A percentile compares a stretch with the other conserved stretches of the same genome.
Evolutionary conservation across 2,797 vertebrate species (phyloP).

Genomic region (Pangasius mekongensis): DNA sequence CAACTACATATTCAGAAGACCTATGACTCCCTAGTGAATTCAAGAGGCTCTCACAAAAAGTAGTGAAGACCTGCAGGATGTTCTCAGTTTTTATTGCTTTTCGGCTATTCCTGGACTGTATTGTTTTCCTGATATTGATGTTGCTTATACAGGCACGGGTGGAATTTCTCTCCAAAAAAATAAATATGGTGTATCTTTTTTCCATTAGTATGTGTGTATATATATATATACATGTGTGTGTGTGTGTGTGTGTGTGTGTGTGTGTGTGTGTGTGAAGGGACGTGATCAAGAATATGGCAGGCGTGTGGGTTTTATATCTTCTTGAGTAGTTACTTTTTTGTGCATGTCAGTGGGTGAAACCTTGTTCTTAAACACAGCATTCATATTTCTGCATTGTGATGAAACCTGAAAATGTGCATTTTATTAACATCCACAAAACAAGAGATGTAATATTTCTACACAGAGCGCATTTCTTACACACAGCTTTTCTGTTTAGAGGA

Average conservation of each 20-base stretch:
- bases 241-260: too few relatives aligned
- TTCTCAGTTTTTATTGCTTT: neutral
- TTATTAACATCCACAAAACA: conserved; percentile 12
- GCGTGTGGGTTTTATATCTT: neutral
- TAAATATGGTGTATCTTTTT: neutral
- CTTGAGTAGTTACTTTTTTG: neutral
- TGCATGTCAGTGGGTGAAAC: conserved; percentile 19
- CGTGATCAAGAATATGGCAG: neutral
- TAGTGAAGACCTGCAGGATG: neutral
- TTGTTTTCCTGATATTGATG: neutral
- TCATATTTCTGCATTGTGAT: conserved; percentile 11
- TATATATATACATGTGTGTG: too few relatives aligned
- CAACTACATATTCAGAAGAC: neutral
- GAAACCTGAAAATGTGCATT: conserved; percentile 16
- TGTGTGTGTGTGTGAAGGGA: neutral
- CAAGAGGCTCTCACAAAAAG: neutral
- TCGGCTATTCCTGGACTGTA: neutral
- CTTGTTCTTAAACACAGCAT: conserved; percentile 27
- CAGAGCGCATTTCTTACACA: neutral
- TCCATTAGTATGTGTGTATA: neutral
- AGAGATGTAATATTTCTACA: neutral
- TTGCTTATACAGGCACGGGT: neutral
- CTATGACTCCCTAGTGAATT: neutral
- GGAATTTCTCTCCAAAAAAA: neutral
- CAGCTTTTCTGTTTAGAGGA: conserved; percentile 11